Evolutionary conservation across 2,113 vertebrate genomes (phyloP).

Genomic region (Perca flavescens): DNA sequence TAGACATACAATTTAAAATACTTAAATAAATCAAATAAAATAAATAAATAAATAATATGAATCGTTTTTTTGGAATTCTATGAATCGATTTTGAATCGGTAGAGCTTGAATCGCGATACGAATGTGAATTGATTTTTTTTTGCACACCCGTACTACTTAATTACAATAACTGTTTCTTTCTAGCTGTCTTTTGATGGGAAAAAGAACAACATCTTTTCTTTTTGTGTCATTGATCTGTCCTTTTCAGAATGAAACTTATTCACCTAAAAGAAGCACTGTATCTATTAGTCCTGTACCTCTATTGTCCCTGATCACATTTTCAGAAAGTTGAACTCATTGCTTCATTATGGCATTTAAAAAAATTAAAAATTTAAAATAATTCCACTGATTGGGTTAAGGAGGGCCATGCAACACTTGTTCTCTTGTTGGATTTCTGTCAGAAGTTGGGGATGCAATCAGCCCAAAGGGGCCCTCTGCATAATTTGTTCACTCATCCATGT

Average conservation of each 20-base stretch:
- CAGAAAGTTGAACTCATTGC: neutral
- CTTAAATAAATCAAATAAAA: too few relatives aligned
- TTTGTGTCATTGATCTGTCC: neutral
- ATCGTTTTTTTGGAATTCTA: too few relatives aligned
- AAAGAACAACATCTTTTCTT: neutral
- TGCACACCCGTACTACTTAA: neutral
- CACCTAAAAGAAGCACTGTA: neutral
- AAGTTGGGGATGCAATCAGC: conserved; percentile 2
- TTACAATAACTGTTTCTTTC: neutral
- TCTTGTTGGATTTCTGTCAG: conserved; percentile 7
- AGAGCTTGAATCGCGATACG: too few relatives aligned
- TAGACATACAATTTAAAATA: too few relatives aligned
- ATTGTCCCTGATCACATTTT: neutral
- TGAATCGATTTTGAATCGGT: too few relatives aligned
- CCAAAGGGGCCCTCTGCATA: conserved; percentile 32
- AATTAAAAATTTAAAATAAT: too few relatives aligned
- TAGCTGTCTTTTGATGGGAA: neutral
- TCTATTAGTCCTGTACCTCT: neutral
- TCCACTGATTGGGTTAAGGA: neutral
- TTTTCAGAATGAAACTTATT: neutral
- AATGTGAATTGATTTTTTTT: too few relatives aligned
- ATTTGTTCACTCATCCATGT: conserved; percentile 55
- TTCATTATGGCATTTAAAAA: neutral
- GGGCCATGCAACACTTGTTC: neutral
- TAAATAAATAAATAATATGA: too few relatives aligned